These are phyloP conservation scores for Oreocharis arfaki DNA, from an alignment of 2,113 vertebrate species.

Conservation along the genomic window DNA sequence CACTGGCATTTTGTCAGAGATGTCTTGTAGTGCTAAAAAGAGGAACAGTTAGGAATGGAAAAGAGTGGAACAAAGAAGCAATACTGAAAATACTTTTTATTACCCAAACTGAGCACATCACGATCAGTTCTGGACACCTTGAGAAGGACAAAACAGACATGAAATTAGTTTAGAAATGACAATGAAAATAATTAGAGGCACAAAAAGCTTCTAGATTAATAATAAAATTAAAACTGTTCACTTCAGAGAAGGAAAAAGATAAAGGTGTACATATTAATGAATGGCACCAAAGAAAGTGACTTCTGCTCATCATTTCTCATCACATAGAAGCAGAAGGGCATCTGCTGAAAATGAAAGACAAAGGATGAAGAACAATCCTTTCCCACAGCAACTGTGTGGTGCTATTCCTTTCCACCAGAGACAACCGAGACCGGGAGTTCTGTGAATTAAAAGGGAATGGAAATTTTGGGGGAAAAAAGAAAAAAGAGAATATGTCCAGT, in stretches of 20 bases:
- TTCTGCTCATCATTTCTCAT: neutral
- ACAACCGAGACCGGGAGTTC: neutral
- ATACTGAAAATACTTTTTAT: neutral
- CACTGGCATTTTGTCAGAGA: neutral
- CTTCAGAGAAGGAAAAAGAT: neutral
- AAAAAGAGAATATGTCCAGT: neutral
- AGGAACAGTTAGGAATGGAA: neutral
- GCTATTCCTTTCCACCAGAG: neutral
- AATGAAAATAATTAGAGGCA: neutral
- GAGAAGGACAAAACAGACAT: neutral
- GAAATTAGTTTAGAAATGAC: neutral
- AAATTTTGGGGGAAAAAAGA: neutral
- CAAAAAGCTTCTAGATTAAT: neutral
- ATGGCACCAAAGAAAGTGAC: neutral
- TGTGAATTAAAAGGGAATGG: neutral
- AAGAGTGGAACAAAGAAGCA: neutral
- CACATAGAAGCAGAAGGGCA: neutral
- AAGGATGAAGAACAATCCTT: neutral
- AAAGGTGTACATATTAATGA: constrained; percentile 4
- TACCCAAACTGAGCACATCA: neutral
- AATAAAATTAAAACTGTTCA: neutral
- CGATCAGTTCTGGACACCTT: neutral
- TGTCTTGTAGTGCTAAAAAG: neutral
- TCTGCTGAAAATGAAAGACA: neutral
- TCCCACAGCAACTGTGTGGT: neutral